phyloP scores from a whole-genome alignment of 2,797 vertebrate genomes.

The Bradypus variegatus region DNA sequence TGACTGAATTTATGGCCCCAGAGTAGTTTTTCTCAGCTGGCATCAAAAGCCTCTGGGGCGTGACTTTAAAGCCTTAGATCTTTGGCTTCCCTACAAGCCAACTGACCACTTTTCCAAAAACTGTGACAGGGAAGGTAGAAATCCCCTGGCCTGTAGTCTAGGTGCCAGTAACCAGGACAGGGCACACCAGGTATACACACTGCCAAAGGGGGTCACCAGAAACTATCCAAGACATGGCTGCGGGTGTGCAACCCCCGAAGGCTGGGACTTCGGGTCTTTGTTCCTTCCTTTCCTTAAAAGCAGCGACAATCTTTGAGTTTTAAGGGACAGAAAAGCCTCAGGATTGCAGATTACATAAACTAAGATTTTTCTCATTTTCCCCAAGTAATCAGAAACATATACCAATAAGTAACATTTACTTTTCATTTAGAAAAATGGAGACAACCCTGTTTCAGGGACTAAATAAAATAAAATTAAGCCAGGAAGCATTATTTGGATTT shows the following conservation, averaged over 20 bases:
- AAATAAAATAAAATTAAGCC: neutral
- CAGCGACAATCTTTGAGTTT: neutral
- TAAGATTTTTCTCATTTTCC: too few relatives aligned
- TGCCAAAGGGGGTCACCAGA: neutral
- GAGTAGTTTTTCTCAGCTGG: neutral
- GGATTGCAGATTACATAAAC: neutral
- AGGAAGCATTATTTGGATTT: neutral
- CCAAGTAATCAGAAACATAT: too few relatives aligned
- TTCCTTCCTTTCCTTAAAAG: neutral
- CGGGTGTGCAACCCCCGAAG: too few relatives aligned
- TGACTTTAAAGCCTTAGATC: neutral
- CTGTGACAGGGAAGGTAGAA: neutral
- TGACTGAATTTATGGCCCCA: neutral
- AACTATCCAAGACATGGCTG: rapidly evolving
- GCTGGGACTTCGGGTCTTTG: neutral
- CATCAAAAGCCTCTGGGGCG: neutral
- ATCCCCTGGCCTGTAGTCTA: neutral
- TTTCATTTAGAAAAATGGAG: neutral
- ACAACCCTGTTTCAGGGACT: neutral
- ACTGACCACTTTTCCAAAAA: neutral
- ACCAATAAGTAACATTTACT: too few relatives aligned
- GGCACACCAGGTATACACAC: neutral
- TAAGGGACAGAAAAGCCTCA: neutral
- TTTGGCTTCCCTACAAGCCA: neutral
- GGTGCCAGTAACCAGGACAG: neutral